phyloP scores from a whole-genome alignment of 2,797 vertebrate species.

The Myiotriccus ornatus region DNA sequence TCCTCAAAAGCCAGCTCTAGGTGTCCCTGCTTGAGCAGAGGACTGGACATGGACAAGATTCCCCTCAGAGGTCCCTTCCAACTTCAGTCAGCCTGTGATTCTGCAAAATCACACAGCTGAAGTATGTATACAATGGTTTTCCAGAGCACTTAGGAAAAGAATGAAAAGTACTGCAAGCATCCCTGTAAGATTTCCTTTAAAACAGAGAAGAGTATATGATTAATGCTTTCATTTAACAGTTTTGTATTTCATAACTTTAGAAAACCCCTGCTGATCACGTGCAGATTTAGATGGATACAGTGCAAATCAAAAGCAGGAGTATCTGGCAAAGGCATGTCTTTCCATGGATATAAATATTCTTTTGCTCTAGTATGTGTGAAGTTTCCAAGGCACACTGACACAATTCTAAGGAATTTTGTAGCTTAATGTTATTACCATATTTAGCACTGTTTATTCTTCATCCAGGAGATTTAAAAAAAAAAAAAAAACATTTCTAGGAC shows the following conservation, averaged over 20 bases:
- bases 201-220: neutral
- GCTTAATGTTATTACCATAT: slow-evolving; percentile 72
- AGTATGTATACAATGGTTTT: neutral
- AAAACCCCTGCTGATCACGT: neutral
- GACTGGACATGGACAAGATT: neutral
- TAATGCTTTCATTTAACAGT: neutral
- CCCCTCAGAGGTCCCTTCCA: neutral
- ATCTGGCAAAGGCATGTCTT: slow-evolving; percentile 30
- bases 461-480: slow-evolving; percentile 36
- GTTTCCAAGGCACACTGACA: slow-evolving; percentile 64
- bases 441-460: slow-evolving; percentile 72
- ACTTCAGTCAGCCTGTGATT: neutral
- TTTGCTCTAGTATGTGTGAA: slow-evolving; percentile 46
- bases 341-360: slow-evolving; percentile 45
- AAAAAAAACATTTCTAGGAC: slow-evolving; percentile 34
- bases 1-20: neutral
- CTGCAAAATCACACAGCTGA: neutral
- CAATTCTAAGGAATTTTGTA: slow-evolving; percentile 68
- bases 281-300: slow-evolving; percentile 16
- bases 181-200: neutral
- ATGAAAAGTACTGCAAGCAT: neutral
- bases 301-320: slow-evolving; percentile 45
- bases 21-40: neutral
- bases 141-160: neutral
- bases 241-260: neutral